Percentiles rank a stretch among this genome's conserved stretches.
Conservation (phyloP, 2,888 invertebrate species). For the Cerceris ruficornis region DNA sequence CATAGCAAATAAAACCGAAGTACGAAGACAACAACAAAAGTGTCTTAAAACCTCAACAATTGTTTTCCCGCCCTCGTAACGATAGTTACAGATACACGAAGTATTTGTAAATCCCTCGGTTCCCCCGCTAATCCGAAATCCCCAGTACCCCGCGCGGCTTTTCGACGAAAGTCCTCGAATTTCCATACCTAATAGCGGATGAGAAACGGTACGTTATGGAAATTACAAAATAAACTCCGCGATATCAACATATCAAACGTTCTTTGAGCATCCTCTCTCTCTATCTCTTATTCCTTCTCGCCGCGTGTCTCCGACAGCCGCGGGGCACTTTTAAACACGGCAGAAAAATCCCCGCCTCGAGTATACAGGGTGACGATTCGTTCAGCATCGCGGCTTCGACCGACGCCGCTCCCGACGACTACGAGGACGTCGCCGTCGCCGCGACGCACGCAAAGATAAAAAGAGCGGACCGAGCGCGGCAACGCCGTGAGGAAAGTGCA, state of each 20-base stretch:
- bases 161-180: slow-evolving; percentile 30
- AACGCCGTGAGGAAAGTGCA: slow-evolving; percentile 69
- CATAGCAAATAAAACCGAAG: no score
- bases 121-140: not conserved
- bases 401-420: slow-evolving; percentile 13
- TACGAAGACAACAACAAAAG: no score
- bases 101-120: not conserved
- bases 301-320: slow-evolving; percentile 52
- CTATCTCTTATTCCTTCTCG: not conserved
- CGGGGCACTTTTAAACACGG: slow-evolving; percentile 57
- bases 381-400: slow-evolving; percentile 12
- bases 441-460: slow-evolving; percentile 39
- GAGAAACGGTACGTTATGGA: slow-evolving; percentile 56
- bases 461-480: slow-evolving; percentile 37
- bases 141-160: not conserved
- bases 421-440: slow-evolving; percentile 19
- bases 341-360: slow-evolving; percentile 47
- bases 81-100: no score
- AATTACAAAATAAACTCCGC: slow-evolving; percentile 53
- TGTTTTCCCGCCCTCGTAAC: no score
- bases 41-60: no score
- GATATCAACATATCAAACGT: slow-evolving; percentile 57
- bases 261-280: slow-evolving; percentile 30
- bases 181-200: slow-evolving; percentile 55
- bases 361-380: slow-evolving; percentile 36